A percentile compares a stretch with the other conserved stretches of the same genome.
phyloP scores from a whole-genome alignment of 2,888 invertebrate genomes.

The Antitype chi region DNA sequence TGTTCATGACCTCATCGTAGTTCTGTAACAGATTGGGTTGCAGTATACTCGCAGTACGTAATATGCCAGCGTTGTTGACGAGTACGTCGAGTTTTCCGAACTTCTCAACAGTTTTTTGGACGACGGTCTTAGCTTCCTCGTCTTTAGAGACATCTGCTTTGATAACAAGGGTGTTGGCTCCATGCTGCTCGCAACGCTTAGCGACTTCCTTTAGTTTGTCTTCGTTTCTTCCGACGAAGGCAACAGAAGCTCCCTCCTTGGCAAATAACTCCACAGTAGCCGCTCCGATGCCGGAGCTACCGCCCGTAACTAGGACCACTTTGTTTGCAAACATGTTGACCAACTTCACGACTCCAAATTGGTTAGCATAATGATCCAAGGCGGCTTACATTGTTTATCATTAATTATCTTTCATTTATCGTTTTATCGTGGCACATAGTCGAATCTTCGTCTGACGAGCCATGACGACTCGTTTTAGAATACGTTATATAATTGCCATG shows the following conservation, averaged over 20 bases:
- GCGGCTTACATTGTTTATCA: too few species aligned
- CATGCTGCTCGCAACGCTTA: constrained; percentile 55
- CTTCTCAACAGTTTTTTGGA: constrained; percentile 68
- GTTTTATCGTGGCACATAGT: too few species aligned
- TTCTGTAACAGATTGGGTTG: constrained; percentile 48
- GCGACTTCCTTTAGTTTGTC: constrained; percentile 91
- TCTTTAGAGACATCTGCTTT: constrained; percentile 73
- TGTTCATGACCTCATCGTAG: constrained; percentile 66
- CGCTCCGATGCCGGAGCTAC: constrained; percentile 93
- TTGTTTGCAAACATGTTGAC: constrained; percentile 72
- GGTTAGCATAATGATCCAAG: background rate
- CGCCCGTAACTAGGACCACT: constrained; percentile 83
- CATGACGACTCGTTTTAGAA: too few species aligned
- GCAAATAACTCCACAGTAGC: constrained; percentile 91
- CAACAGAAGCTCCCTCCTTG: constrained; percentile 90
- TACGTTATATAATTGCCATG: too few species aligned
- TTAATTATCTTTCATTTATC: too few species aligned
- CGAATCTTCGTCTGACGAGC: too few species aligned
- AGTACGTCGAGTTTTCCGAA: constrained; percentile 73
- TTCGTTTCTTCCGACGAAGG: constrained; percentile 92
- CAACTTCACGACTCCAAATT: background rate
- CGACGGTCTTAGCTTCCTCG: constrained; percentile 65
- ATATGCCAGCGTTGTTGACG: constrained; percentile 74
- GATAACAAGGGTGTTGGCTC: constrained; percentile 64
- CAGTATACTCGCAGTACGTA: constrained; percentile 43